Percentiles rank a stretch among this genome's conserved stretches.
Evolutionary conservation across 2,888 invertebrate species (phyloP).

Genomic region (Sarcophaga caerulescens): DNA sequence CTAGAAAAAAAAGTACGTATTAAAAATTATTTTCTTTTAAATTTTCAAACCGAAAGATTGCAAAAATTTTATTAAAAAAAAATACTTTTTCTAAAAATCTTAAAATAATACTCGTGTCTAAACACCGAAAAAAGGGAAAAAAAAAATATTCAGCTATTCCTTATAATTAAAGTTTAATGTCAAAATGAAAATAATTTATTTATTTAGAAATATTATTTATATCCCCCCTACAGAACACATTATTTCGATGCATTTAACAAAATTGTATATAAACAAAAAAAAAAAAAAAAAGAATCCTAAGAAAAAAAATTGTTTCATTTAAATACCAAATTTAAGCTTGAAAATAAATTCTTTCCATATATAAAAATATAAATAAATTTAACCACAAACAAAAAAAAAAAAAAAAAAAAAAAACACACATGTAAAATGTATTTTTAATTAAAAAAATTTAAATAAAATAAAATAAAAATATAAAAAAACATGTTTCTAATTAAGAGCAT

Average conservation of each 20-base stretch:
- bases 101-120: too few relatives aligned
- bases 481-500: conserved; percentile 69
- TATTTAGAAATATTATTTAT: too few relatives aligned
- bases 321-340: not conserved
- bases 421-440: conserved; percentile 57
- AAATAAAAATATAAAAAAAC: conserved; percentile 53
- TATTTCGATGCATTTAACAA: conserved; percentile 66
- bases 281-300: not conserved
- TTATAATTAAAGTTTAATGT: too few relatives aligned
- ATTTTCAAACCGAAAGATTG: too few relatives aligned
- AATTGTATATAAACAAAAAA: conserved; percentile 27
- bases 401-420: conserved; percentile 22
- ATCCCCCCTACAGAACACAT: conserved; percentile 35
- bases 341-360: conserved; percentile 34
- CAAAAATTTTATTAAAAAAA: too few relatives aligned
- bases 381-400: conserved; percentile 13
- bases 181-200: too few relatives aligned
- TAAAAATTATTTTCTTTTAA: too few relatives aligned
- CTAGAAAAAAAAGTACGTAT: too few relatives aligned
- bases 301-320: conserved; percentile 14
- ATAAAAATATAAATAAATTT: conserved; percentile 3
- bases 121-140: too few relatives aligned
- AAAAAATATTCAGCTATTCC: too few relatives aligned
- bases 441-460: conserved; percentile 56
- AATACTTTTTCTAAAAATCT: too few relatives aligned